Evolutionary conservation across 1,140 invertebrate species (phyloP).

Genomic region (Euura lappo): DNA sequence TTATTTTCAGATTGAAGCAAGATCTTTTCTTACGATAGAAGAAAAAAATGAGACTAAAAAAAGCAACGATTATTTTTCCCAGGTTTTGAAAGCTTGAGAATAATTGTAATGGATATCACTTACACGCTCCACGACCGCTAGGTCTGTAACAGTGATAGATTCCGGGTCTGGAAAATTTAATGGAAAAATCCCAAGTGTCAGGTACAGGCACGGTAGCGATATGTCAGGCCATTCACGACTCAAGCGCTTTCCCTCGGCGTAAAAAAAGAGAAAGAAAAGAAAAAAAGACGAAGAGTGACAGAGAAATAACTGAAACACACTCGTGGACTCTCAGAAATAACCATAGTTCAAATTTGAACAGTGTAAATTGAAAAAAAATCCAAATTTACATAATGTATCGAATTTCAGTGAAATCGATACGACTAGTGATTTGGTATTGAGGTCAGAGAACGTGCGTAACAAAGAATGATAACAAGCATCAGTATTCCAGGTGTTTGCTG

Average conservation of each 20-base stretch:
- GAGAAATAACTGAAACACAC: not conserved
- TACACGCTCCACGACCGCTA: slow-evolving; percentile 16
- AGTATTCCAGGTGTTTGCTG: not conserved
- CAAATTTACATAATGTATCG: too few relatives aligned
- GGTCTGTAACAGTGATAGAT: slow-evolving; percentile 51
- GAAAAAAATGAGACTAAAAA: too few relatives aligned
- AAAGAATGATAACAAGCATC: not conserved
- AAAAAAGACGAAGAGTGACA: slow-evolving; percentile 19
- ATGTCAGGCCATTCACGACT: slow-evolving; percentile 56
- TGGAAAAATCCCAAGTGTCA: slow-evolving; percentile 61
- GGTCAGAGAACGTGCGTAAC: too few relatives aligned
- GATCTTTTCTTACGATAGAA: too few relatives aligned
- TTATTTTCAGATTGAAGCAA: too few relatives aligned
- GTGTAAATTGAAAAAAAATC: too few relatives aligned
- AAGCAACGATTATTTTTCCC: not conserved
- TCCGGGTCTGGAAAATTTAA: slow-evolving; percentile 58
- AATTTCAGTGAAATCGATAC: too few relatives aligned
- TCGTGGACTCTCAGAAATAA: not conserved
- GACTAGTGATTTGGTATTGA: too few relatives aligned
- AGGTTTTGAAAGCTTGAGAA: slow-evolving; percentile 20
- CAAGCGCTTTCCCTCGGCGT: slow-evolving; percentile 31
- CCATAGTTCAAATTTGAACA: too few relatives aligned
- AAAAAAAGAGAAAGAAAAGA: slow-evolving; percentile 23
- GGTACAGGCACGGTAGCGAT: slow-evolving; percentile 55
- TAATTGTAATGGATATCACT: slow-evolving; percentile 54